Conservation (phyloP, 2,113 vertebrate species). For the Baryphthengus martii region DNA sequence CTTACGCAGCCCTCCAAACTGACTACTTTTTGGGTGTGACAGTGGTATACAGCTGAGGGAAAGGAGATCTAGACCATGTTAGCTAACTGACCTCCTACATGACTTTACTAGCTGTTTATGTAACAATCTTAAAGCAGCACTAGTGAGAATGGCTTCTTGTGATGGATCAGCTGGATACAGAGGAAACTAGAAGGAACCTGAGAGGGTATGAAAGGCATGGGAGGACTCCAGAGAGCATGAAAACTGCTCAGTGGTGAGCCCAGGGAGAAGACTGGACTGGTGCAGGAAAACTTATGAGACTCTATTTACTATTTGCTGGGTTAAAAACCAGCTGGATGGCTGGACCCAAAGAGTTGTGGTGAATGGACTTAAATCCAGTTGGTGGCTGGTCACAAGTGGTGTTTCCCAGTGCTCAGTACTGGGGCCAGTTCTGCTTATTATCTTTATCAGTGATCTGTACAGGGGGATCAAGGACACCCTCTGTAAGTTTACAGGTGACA, state of each 20-base stretch:
- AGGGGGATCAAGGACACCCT: neutral
- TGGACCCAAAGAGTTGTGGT: no score
- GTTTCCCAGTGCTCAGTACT: neutral
- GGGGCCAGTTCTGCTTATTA: neutral
- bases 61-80: neutral
- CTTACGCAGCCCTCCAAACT: neutral
- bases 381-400: fast-evolving
- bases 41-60: neutral
- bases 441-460: neutral
- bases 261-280: neutral
- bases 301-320: neutral
- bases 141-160: neutral
- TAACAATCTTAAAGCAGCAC: neutral
- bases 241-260: neutral
- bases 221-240: neutral
- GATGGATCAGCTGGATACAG: neutral
- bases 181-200: neutral
- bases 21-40: neutral
- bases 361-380: neutral
- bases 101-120: neutral
- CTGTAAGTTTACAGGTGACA: neutral
- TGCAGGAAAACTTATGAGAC: neutral
- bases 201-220: neutral
- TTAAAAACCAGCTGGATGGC: neutral
- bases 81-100: neutral